Evolutionary conservation across 2,888 invertebrate species (phyloP).

Genomic region (Brassicogethes aeneus): DNA sequence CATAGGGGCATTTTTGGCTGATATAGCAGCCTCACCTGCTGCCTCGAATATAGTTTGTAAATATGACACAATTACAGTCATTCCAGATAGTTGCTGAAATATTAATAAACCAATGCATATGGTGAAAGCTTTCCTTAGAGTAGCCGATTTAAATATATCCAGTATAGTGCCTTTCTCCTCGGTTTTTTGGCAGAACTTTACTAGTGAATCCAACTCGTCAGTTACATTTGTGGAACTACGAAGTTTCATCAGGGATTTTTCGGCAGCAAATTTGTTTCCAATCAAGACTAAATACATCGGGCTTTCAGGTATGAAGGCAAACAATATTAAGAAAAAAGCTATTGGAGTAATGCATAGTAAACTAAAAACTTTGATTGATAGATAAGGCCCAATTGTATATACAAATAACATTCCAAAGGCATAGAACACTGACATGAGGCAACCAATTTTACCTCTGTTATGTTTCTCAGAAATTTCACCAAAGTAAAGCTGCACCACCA

Average conservation of each 20-base stretch:
- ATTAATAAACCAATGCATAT: slow-evolving; percentile 32
- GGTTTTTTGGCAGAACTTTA: slow-evolving; percentile 28
- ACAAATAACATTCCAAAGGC: slow-evolving; percentile 18
- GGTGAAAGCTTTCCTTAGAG: slow-evolving; percentile 39
- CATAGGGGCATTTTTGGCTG: too few relatives aligned
- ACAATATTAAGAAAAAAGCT: slow-evolving; percentile 24
- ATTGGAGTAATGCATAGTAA: slow-evolving; percentile 10
- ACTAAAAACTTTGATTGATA: slow-evolving; percentile 38
- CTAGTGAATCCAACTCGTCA: slow-evolving; percentile 36
- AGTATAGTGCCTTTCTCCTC: slow-evolving; percentile 36
- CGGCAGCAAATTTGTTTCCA: slow-evolving; percentile 47
- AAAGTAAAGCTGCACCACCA: slow-evolving; percentile 73
- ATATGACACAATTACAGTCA: slow-evolving; percentile 69
- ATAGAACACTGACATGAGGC: slow-evolving; percentile 47
- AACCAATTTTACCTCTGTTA: slow-evolving; percentile 50
- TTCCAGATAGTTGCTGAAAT: slow-evolving; percentile 45
- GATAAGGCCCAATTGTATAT: slow-evolving; percentile 20
- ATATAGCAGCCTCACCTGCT: slow-evolving; percentile 60
- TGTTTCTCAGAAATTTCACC: slow-evolving; percentile 76
- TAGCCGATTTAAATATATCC: slow-evolving; percentile 53
- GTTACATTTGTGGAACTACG: slow-evolving; percentile 40
- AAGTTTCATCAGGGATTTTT: slow-evolving; percentile 54
- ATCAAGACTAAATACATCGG: slow-evolving; percentile 24
- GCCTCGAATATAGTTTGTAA: slow-evolving; percentile 56
- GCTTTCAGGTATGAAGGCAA: slow-evolving; percentile 21